A percentile compares a stretch with the other conserved stretches of the same genome.
phyloP scores from a whole-genome alignment of 2,113 vertebrate genomes.

The Pachyramphus minor region DNA sequence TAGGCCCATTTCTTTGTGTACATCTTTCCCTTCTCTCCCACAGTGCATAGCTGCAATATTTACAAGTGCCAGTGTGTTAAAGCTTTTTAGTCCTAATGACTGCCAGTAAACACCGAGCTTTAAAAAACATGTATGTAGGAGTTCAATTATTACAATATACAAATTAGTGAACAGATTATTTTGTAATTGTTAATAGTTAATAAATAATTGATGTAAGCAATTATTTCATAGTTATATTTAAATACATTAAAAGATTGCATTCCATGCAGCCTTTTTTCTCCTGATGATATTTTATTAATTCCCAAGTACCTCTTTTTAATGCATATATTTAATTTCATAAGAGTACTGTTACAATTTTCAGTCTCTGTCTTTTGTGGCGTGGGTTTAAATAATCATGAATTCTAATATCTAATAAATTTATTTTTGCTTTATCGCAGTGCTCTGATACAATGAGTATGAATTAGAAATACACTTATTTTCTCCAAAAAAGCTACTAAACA shows the following conservation, averaged over 20 bases:
- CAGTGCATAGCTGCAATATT: rapidly evolving
- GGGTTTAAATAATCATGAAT: background rate
- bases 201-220: background rate
- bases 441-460: too few species aligned
- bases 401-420: background rate
- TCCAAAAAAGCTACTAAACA: too few species aligned
- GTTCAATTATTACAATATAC: background rate
- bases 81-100: background rate
- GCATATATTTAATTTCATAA: background rate
- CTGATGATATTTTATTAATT: background rate
- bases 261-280: background rate
- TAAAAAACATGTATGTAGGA: rapidly evolving
- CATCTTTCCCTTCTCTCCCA: background rate
- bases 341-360: background rate
- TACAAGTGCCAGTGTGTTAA: background rate
- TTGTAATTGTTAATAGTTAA: background rate
- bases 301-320: background rate
- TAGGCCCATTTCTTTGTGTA: background rate
- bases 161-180: background rate
- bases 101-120: background rate
- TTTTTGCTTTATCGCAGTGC: too few species aligned
- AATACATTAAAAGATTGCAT: background rate
- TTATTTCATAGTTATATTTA: background rate
- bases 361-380: background rate
- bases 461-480: too few species aligned